A percentile compares a stretch with the other conserved stretches of the same genome.
These are phyloP conservation scores for Styela clava DNA, from an alignment of 23 tunicate species.

Conservation along the genomic window DNA sequence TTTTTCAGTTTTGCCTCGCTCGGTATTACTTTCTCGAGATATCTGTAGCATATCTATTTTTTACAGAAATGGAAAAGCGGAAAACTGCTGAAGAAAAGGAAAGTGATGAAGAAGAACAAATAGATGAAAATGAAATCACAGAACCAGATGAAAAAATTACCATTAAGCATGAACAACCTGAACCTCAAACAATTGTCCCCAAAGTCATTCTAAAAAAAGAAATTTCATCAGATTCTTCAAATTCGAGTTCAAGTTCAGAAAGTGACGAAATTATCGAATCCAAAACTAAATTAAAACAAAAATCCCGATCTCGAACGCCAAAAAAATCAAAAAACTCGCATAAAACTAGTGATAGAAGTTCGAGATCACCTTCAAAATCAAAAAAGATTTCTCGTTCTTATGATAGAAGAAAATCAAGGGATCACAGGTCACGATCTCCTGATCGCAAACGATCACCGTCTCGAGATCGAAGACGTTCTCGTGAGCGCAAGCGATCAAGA, in stretches of 20 bases:
- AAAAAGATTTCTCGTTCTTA: background rate
- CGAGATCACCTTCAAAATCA: background rate
- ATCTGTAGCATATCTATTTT: too few relatives aligned
- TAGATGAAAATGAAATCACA: background rate
- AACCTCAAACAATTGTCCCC: background rate
- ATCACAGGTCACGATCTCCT: background rate
- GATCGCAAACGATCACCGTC: background rate
- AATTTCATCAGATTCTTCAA: background rate
- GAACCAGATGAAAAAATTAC: background rate
- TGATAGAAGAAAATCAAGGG: background rate
- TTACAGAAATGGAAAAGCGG: background rate
- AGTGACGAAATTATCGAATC: background rate
- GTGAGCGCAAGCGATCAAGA: slow-evolving; percentile 15
- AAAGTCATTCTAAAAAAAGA: background rate
- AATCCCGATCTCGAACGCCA: background rate
- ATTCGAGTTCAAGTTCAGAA: background rate
- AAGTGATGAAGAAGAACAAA: background rate
- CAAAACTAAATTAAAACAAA: background rate
- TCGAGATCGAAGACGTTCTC: slow-evolving; percentile 1
- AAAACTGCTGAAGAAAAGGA: background rate
- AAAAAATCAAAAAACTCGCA: background rate
- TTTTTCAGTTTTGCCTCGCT: too few relatives aligned
- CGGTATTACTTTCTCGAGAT: too few relatives aligned
- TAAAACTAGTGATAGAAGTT: background rate
- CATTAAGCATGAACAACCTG: background rate